phyloP scores from a whole-genome alignment of 1,140 invertebrate genomes.

The Ooceraea biroi region DNA sequence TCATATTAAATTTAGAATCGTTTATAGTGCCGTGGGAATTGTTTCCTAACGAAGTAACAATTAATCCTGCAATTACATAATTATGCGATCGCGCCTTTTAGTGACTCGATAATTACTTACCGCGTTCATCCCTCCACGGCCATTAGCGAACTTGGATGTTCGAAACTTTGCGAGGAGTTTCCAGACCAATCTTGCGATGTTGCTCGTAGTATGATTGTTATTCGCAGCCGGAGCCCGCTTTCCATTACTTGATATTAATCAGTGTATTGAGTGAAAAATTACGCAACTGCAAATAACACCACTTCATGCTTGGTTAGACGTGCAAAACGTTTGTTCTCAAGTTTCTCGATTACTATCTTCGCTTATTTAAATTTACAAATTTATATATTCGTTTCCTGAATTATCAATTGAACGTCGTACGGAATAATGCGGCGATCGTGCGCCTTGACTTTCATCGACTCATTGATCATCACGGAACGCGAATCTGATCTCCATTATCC shows the following conservation, averaged over 20 bases:
- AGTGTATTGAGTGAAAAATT: constrained; percentile 5
- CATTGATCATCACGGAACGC: background rate
- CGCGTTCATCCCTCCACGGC: constrained; percentile 7
- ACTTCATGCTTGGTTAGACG: background rate
- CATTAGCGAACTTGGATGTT: constrained; percentile 33
- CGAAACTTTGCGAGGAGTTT: constrained; percentile 30
- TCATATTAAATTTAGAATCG: constrained; percentile 20
- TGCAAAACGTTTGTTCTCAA: background rate
- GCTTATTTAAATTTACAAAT: background rate
- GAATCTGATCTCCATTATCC: constrained; percentile 6
- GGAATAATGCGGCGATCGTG: background rate
- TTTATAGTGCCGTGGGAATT: background rate
- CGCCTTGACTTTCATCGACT: constrained; percentile 21
- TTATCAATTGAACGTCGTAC: background rate
- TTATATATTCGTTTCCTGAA: background rate
- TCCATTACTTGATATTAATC: constrained; percentile 17
- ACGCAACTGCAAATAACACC: background rate
- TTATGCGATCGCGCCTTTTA: constrained; percentile 24
- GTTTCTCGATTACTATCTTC: background rate
- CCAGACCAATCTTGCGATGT: constrained; percentile 35
- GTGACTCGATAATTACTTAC: constrained; percentile 34
- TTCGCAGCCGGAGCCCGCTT: constrained; percentile 11
- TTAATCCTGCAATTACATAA: constrained; percentile 35
- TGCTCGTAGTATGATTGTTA: constrained; percentile 38
- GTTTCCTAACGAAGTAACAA: constrained; percentile 23